These are phyloP conservation scores for Drosophila pruinosa DNA, from an alignment of 1,140 invertebrate genomes.

Conservation along the genomic window DNA sequence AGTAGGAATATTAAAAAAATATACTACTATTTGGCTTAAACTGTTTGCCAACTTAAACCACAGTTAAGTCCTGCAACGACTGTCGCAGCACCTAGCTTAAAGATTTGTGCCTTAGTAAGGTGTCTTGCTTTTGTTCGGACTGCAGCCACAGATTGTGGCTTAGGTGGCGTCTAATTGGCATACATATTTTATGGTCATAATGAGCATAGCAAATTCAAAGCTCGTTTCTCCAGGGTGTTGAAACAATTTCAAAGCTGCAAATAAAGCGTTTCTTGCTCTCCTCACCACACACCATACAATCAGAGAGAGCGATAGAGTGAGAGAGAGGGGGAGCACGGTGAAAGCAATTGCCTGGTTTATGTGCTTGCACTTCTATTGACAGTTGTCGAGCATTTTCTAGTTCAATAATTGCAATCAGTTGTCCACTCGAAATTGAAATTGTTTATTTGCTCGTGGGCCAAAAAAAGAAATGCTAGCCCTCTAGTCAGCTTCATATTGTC, in stretches of 20 bases:
- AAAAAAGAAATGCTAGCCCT: neutral
- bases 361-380: constrained; percentile 13
- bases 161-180: constrained; percentile 33
- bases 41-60: neutral
- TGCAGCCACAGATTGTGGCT: constrained; percentile 14
- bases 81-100: neutral
- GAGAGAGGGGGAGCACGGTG: neutral
- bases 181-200: constrained; percentile 41
- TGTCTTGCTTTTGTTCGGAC: constrained; percentile 3
- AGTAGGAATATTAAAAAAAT: no score
- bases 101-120: neutral
- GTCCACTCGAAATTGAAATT: constrained; percentile 38
- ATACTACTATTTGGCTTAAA: neutral
- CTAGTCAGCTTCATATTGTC: constrained; percentile 5
- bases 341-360: constrained; percentile 2
- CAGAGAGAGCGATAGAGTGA: neutral
- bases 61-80: neutral
- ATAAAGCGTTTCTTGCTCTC: neutral
- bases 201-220: constrained; percentile 7
- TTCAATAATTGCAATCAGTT: constrained; percentile 56
- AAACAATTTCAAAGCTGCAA: neutral
- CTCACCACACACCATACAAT: neutral
- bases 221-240: neutral
- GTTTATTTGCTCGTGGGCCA: constrained; percentile 24
- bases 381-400: constrained; percentile 45